phyloP scores from a whole-genome alignment of 2,797 vertebrate genomes.

The Parotocinclus haroldoi region DNA sequence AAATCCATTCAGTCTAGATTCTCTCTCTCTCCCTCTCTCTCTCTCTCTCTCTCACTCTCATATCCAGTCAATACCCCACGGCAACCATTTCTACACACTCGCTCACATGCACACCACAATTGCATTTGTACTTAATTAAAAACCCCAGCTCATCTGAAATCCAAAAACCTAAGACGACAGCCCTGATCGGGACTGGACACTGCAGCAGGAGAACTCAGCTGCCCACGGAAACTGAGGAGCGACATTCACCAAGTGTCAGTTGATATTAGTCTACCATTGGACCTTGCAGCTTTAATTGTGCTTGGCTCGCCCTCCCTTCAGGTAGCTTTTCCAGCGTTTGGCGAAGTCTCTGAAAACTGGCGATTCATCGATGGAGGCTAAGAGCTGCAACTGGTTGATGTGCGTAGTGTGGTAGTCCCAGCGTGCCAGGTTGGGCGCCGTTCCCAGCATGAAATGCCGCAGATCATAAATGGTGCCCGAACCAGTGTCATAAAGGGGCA shows the following conservation, averaged over 20 bases:
- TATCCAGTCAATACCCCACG: too few relatives aligned
- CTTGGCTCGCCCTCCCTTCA: constrained; percentile 91
- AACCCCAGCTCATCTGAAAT: constrained; percentile 58
- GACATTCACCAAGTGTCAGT: neutral
- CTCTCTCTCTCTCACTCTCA: too few relatives aligned
- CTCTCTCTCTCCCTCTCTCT: too few relatives aligned
- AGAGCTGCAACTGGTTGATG: constrained; percentile 97
- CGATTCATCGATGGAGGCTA: constrained; percentile 83
- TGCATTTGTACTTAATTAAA: constrained; percentile 67
- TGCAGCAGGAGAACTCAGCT: constrained; percentile 43
- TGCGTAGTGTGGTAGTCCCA: constrained; percentile 99
- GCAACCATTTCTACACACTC: constrained; percentile 9
- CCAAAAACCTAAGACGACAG: constrained; percentile 53
- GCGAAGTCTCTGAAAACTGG: constrained; percentile 89
- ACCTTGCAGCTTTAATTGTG: constrained; percentile 82
- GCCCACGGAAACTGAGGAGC: constrained; percentile 2
- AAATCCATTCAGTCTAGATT: too few relatives aligned
- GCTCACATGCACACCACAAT: constrained; percentile 50
- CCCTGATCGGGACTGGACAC: constrained; percentile 46
- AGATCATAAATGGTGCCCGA: constrained; percentile 98
- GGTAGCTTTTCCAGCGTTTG: constrained; percentile 94
- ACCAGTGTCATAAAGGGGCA: constrained; percentile 93
- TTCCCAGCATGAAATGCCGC: constrained; percentile 91
- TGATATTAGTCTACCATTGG: neutral
- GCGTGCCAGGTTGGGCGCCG: constrained; percentile 92